phyloP scores from a whole-genome alignment of 2,797 vertebrate species.

The Lithobates pipiens region DNA sequence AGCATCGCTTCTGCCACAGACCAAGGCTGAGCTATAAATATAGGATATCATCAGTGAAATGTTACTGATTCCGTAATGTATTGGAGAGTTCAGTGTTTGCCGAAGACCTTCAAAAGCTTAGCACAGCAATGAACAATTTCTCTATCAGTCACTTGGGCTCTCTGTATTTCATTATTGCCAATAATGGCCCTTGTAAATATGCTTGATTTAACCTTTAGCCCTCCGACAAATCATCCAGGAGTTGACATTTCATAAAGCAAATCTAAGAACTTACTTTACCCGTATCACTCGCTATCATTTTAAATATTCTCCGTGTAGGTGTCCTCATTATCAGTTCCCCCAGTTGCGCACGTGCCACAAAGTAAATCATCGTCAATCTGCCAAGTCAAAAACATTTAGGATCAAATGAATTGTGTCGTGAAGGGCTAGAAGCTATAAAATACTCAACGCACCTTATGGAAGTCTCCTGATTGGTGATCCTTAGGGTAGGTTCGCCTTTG shows the following conservation, averaged over 20 bases:
- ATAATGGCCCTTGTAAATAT: conserved; percentile 43
- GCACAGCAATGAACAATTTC: neutral
- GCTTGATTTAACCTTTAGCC: conserved; percentile 33
- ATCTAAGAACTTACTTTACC: conserved; percentile 19
- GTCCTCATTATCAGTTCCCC: conserved; percentile 30
- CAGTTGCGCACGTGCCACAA: conserved; percentile 14
- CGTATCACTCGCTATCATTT: neutral
- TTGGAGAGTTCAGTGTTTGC: neutral
- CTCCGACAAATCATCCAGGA: conserved; percentile 20
- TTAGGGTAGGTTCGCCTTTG: neutral
- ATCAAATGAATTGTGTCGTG: neutral
- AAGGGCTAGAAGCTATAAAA: neutral
- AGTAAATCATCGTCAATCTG: conserved; percentile 38
- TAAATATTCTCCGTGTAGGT: neutral
- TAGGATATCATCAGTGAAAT: neutral
- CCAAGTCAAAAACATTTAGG: conserved; percentile 47
- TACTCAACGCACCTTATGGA: neutral
- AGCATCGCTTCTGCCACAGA: too few species aligned
- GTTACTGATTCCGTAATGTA: neutral
- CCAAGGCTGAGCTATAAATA: too few species aligned
- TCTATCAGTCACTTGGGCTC: neutral
- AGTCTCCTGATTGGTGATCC: neutral
- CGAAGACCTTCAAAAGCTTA: too few species aligned
- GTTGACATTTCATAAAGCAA: conserved; percentile 47
- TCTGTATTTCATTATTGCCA: conserved; percentile 38